phyloP scores from a whole-genome alignment of 1,140 invertebrate species.

The Apolygus lucorum region DNA sequence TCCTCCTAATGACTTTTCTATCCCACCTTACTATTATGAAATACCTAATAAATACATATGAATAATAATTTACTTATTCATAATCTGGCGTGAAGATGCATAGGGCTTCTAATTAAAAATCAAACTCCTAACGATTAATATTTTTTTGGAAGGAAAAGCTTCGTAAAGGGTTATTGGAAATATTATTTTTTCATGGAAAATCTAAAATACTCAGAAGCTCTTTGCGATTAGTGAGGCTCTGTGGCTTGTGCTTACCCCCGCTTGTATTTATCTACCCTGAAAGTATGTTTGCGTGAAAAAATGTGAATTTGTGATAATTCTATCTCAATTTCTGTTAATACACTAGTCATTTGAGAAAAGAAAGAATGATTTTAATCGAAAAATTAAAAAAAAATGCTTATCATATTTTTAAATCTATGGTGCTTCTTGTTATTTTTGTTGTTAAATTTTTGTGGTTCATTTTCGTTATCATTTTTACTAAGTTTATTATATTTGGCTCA shows the following conservation, averaged over 20 bases:
- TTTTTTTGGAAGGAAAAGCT: neutral
- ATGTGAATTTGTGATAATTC: neutral
- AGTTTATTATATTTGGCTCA: neutral
- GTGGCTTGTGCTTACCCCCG: neutral
- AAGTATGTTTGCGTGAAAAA: no score
- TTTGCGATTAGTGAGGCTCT: neutral
- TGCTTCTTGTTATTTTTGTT: neutral
- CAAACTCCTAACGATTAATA: neutral
- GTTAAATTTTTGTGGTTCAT: neutral
- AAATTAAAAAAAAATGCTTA: neutral
- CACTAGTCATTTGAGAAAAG: neutral
- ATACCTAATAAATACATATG: no score
- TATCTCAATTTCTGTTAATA: neutral
- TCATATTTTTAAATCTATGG: neutral
- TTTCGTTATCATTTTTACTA: neutral
- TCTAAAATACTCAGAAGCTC: neutral
- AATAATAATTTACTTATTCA: no score
- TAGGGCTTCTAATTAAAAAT: no score
- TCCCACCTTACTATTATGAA: no score
- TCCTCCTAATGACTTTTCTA: no score
- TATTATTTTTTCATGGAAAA: neutral
- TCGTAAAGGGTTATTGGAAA: neutral
- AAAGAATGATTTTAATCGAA: neutral
- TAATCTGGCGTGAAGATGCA: no score
- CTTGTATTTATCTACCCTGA: neutral